A percentile compares a stretch with the other conserved stretches of the same genome.
Conservation (phyloP, 2,113 vertebrate species). For the Potamarius usumacintae region DNA sequence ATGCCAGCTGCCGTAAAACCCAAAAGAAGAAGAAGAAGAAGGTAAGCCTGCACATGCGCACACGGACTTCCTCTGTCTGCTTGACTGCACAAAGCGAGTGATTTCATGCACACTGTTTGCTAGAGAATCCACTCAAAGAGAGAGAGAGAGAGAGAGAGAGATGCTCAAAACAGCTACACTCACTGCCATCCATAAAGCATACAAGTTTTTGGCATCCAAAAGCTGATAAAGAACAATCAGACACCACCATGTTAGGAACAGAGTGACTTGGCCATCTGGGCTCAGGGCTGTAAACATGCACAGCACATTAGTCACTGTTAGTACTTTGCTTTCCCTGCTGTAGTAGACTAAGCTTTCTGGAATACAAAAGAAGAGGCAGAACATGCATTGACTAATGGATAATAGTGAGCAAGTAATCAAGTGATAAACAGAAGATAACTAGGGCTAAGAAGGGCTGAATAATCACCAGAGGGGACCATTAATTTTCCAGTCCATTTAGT, state of each 20-base stretch:
- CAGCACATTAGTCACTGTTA: not conserved
- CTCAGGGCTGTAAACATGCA: not conserved
- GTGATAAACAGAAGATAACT: not conserved
- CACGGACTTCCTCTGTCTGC: too few relatives aligned
- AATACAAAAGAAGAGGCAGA: not conserved
- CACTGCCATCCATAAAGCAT: not conserved
- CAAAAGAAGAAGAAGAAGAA: too few relatives aligned
- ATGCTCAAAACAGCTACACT: not conserved
- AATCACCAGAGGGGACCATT: constrained; percentile 24
- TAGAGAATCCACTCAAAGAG: too few relatives aligned
- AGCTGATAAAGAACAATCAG: constrained; percentile 6
- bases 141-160: not conserved
- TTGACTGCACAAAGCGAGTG: too few relatives aligned
- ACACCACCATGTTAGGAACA: not conserved
- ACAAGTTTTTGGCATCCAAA: not conserved
- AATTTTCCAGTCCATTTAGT: constrained; percentile 58
- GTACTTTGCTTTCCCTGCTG: not conserved
- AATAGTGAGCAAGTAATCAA: not conserved
- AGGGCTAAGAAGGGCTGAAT: constrained; percentile 23
- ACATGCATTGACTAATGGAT: not conserved
- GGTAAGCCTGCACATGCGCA: too few relatives aligned
- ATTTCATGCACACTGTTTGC: too few relatives aligned
- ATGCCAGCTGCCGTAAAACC: too few relatives aligned
- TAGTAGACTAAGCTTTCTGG: not conserved
- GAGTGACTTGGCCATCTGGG: not conserved